Conservation (phyloP, 23 tunicate genomes). For the Ciona savignyi region DNA sequence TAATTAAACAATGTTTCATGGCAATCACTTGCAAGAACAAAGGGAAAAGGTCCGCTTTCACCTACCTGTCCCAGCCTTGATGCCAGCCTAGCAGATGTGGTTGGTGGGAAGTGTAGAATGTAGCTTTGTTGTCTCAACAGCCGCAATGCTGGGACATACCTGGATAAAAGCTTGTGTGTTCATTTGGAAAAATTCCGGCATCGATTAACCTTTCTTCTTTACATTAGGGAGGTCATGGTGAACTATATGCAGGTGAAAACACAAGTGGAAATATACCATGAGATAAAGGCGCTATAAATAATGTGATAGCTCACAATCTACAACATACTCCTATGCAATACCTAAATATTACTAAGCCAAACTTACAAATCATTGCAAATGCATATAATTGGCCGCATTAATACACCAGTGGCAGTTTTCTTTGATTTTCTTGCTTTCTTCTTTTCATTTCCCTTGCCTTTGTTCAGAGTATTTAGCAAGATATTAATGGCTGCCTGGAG, state of each 20-base stretch:
- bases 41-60: too few species aligned
- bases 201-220: too few species aligned
- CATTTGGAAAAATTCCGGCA: too few species aligned
- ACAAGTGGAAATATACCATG: too few species aligned
- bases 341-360: background rate
- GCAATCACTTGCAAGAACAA: too few species aligned
- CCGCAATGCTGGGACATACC: slow-evolving; percentile 89
- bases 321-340: too few species aligned
- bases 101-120: slow-evolving; percentile 83
- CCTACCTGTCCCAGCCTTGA: slow-evolving; percentile 56
- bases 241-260: too few species aligned
- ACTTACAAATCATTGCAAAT: slow-evolving; percentile 98
- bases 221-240: too few species aligned
- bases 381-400: slow-evolving; percentile 91
- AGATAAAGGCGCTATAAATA: too few species aligned
- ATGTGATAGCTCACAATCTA: too few species aligned
- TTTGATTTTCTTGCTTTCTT: slow-evolving; percentile 34
- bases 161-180: slow-evolving; percentile 7
- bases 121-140: slow-evolving; percentile 82
- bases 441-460: slow-evolving; percentile 17
- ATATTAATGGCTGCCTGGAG: slow-evolving; percentile 79
- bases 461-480: slow-evolving; percentile 42
- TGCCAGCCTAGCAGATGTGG: slow-evolving; percentile 52
- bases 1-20: too few species aligned
- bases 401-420: slow-evolving; percentile 9